Evolutionary conservation across 2,113 vertebrate genomes (phyloP).

Genomic region (Amphiprion ocellaris): DNA sequence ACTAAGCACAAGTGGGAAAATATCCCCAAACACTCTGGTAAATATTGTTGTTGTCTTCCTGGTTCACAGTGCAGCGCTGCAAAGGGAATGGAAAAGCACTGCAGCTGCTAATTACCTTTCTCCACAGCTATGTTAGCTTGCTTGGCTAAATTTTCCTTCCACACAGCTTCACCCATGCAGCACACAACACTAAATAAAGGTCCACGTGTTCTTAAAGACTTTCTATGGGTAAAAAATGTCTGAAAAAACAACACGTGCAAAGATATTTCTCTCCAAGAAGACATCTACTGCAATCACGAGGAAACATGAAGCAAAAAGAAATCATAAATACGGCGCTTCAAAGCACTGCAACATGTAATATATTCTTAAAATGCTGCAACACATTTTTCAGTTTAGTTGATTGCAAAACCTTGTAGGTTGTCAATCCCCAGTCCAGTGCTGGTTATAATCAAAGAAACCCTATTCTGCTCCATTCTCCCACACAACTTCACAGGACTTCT

Average conservation of each 20-base stretch:
- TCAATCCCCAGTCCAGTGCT: conserved; percentile 38
- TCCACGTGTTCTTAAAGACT: too few species aligned
- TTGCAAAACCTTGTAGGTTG: conserved; percentile 47
- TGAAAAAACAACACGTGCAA: not conserved
- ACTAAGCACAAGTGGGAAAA: too few species aligned
- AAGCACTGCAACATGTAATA: conserved; percentile 26
- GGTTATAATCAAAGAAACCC: conserved; percentile 64
- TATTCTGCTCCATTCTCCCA: conserved; percentile 58
- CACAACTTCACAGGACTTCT: conserved; percentile 57
- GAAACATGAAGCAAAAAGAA: not conserved
- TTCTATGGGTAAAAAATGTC: too few species aligned
- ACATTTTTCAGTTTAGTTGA: conserved; percentile 49
- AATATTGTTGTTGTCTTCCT: too few species aligned
- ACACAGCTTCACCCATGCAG: too few species aligned
- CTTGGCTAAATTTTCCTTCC: too few species aligned
- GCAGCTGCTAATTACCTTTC: not conserved
- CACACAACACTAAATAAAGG: too few species aligned
- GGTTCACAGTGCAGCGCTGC: too few species aligned
- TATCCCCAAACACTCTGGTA: too few species aligned
- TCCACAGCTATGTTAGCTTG: conserved; percentile 4
- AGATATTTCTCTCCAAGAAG: not conserved
- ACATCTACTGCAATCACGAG: not conserved
- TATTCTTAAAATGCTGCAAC: conserved; percentile 40
- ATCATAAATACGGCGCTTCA: not conserved
- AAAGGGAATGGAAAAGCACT: too few species aligned